A percentile compares a stretch with the other conserved stretches of the same genome.
Conservation (phyloP, 2,113 vertebrate genomes). For the Spizaetus ornatus region DNA sequence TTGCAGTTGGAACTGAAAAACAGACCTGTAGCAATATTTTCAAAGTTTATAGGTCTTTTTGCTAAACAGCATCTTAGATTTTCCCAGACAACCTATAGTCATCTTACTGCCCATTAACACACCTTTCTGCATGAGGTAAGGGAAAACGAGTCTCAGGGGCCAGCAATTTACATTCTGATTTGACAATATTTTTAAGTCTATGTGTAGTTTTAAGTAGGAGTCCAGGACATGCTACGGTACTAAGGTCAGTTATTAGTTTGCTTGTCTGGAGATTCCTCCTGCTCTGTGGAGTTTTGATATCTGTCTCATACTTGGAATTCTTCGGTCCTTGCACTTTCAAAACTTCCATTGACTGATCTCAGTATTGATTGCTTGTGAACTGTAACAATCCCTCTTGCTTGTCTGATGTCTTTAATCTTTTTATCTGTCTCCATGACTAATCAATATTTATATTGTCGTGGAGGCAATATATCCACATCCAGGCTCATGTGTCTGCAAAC, state of each 20-base stretch:
- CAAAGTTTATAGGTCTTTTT: not conserved
- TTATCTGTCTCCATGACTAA: not conserved
- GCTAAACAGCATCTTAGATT: not conserved
- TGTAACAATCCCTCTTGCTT: not conserved
- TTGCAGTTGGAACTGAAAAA: conserved; percentile 16
- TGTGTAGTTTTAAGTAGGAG: not conserved
- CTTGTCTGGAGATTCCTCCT: not conserved
- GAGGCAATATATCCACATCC: not conserved
- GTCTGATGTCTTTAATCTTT: conserved; percentile 20
- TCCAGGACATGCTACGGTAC: not conserved
- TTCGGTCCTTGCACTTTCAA: not conserved
- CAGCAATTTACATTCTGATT: not conserved
- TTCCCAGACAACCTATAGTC: not conserved
- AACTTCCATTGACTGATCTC: not conserved
- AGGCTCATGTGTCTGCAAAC: not conserved
- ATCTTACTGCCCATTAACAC: not conserved
- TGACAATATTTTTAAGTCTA: not conserved
- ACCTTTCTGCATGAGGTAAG: not conserved
- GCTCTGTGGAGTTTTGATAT: not conserved
- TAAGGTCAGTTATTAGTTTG: not conserved
- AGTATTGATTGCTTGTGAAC: not conserved
- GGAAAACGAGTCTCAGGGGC: not conserved
- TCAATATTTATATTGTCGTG: not conserved
- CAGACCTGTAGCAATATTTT: not conserved
- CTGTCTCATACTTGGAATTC: not conserved